Evolutionary conservation across 2,888 invertebrate genomes (phyloP).

Genomic region (Pseudeuparius sepicola): DNA sequence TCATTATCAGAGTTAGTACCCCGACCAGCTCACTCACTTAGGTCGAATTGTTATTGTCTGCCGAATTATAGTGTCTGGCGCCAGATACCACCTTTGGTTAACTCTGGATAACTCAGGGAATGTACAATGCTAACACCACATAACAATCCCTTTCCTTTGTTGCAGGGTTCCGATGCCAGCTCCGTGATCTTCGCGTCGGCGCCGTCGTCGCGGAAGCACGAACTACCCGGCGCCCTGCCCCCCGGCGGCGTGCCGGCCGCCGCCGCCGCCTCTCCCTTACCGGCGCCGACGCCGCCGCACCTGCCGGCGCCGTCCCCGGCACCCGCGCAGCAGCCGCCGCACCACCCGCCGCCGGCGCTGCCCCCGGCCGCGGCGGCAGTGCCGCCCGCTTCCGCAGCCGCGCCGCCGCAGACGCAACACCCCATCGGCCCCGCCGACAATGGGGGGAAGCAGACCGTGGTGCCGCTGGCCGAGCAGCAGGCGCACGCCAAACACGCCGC

Average conservation of each 20-base stretch:
- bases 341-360: slow-evolving; percentile 31
- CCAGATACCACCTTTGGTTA: no score
- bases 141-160: no score
- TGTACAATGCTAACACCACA: no score
- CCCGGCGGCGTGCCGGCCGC: slow-evolving; percentile 47
- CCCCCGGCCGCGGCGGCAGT: slow-evolving; percentile 29
- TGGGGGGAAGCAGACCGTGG: no score
- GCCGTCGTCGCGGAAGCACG: slow-evolving; percentile 59
- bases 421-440: slow-evolving; percentile 17
- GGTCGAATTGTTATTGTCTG: no score
- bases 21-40: no score
- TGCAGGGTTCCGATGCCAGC: slow-evolving; percentile 67
- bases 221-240: slow-evolving; percentile 46
- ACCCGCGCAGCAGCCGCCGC: slow-evolving; percentile 54
- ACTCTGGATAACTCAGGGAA: no score
- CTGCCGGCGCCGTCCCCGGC: slow-evolving; percentile 60
- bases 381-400: slow-evolving; percentile 25
- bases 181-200: slow-evolving; percentile 45
- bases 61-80: no score
- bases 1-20: no score
- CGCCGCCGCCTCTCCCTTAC: slow-evolving; percentile 53
- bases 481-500: no score
- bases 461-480: no score
- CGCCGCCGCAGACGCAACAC: slow-evolving; percentile 17
- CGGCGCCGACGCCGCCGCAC: slow-evolving; percentile 52